Base-by-base conservation (phyloP, 1,140 invertebrate genomes). In the Epicauta chinensis region DNA sequence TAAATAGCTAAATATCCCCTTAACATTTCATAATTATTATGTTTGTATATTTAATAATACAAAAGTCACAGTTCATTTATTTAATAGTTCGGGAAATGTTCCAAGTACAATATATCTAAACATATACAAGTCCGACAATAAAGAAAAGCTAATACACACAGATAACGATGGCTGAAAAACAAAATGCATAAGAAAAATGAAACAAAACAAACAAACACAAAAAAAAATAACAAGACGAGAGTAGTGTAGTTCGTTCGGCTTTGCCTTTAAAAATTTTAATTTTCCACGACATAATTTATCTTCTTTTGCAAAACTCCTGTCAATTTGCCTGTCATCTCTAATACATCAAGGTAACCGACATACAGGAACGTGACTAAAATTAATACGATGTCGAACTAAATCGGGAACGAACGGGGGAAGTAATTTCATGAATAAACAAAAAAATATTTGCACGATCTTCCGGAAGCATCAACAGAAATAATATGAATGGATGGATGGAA, bases 321-420 rank as follows among this genome's bases (percentile, higher is more conserved):
- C 63, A 65, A 65, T 65, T 63, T 55, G 49, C 54, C 53, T 64
- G 63, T 64, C 63, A 65, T 62, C 63, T 63, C 62, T 62, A 64
- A 65, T 65, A 64, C 59, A 64, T 65, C 63, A 65, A 65, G 63
- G 63, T 65, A 51, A 52, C 44, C 51, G 58, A 56, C 55, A 46
- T 43, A 52, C 12, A 47, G 53, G 55, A 55, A 65, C 63, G 63
- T 64, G 63, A 64, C 63, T 64, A 59, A 65, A 65, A 65, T 65
- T 65, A 65, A 65, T 65, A 63, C 54, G 59, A 50, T 51, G 57
- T 59, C 59, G 56, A 56, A 56, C 40, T 51, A 44, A 50, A 50
- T 53, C 48, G 46, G 48, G 56, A 59, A 38, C 23, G 56, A 59
- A 38, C 23, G 23, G 38, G 55, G 42, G 51, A 62, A 60, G 51